Evolutionary conservation across 2,113 vertebrate genomes (phyloP).

Genomic region (Lontra canadensis): DNA sequence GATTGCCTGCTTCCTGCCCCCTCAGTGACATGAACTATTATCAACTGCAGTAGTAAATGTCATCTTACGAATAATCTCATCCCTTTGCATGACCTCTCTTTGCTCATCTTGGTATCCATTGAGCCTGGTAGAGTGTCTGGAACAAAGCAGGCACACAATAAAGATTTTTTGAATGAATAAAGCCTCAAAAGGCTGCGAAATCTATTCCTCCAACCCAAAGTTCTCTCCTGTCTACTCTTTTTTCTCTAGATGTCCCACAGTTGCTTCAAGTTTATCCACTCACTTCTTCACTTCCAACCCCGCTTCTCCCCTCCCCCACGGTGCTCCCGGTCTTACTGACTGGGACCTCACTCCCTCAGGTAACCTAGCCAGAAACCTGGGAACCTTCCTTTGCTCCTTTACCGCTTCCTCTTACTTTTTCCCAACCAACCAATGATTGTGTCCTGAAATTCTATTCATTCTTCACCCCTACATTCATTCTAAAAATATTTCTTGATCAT

Average conservation of each 20-base stretch:
- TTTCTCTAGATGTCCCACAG: not conserved
- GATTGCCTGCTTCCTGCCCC: too few species aligned
- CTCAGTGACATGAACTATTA: not conserved
- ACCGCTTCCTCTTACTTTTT: not conserved
- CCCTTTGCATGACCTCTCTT: not conserved
- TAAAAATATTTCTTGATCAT: not conserved
- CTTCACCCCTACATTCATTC: not conserved
- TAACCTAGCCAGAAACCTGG: not conserved
- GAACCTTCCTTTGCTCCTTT: not conserved
- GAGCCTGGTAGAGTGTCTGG: not conserved
- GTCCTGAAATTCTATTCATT: not conserved
- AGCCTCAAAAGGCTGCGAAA: not conserved
- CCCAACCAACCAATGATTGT: not conserved
- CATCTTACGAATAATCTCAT: not conserved
- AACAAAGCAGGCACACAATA: not conserved
- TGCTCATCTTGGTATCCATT: not conserved
- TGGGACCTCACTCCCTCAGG: fast-evolving
- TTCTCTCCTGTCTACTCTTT: too few species aligned
- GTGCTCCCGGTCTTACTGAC: not conserved
- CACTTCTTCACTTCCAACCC: not conserved
- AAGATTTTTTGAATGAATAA: not conserved
- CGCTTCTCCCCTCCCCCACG: too few species aligned
- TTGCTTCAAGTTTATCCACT: not conserved
- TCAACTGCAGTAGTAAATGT: not conserved
- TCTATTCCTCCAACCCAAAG: not conserved